phyloP scores from a whole-genome alignment of 2,888 invertebrate species.

The Trisateles emortualis region DNA sequence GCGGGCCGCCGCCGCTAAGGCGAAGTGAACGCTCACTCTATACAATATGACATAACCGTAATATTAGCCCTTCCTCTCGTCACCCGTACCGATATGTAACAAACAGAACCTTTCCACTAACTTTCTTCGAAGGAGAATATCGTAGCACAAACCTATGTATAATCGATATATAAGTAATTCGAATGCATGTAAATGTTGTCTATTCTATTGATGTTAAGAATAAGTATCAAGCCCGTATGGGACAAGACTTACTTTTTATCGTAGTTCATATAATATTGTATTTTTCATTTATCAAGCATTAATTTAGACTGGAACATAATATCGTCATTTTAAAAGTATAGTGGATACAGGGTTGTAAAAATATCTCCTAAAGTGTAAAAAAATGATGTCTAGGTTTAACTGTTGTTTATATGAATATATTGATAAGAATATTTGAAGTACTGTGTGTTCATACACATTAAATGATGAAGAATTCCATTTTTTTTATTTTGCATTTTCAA shows the following conservation, averaged over 20 bases:
- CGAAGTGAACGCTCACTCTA: conserved; percentile 78
- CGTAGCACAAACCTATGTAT: conserved; percentile 51
- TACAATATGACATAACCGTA: conserved; percentile 41
- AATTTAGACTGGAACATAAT: conserved; percentile 67
- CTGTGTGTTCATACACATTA: conserved; percentile 76
- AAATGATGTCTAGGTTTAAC: conserved; percentile 75
- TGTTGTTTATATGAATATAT: conserved; percentile 84
- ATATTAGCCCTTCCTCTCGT: conserved; percentile 60
- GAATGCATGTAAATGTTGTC: conserved; percentile 30
- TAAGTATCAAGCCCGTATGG: conserved; percentile 47
- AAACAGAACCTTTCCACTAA: conserved; percentile 68
- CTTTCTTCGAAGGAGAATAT: conserved; percentile 43
- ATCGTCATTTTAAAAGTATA: conserved; percentile 82
- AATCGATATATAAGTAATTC: conserved; percentile 41
- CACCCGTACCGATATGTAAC: conserved; percentile 64
- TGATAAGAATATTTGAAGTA: conserved; percentile 77
- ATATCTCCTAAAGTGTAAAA: conserved; percentile 84
- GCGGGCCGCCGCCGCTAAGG: conserved; percentile 86
- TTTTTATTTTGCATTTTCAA: conserved; percentile 73
- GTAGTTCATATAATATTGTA: conserved; percentile 40
- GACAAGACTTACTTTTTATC: conserved; percentile 49
- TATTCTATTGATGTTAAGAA: conserved; percentile 41
- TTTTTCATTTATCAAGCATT: conserved; percentile 56
- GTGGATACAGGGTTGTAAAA: conserved; percentile 87
- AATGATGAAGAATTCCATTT: conserved; percentile 75